Evolutionary conservation across 2,797 vertebrate genomes (phyloP), one percentile per base, ranked within the genome.

Genomic region (Cossypha caffra): DNA sequence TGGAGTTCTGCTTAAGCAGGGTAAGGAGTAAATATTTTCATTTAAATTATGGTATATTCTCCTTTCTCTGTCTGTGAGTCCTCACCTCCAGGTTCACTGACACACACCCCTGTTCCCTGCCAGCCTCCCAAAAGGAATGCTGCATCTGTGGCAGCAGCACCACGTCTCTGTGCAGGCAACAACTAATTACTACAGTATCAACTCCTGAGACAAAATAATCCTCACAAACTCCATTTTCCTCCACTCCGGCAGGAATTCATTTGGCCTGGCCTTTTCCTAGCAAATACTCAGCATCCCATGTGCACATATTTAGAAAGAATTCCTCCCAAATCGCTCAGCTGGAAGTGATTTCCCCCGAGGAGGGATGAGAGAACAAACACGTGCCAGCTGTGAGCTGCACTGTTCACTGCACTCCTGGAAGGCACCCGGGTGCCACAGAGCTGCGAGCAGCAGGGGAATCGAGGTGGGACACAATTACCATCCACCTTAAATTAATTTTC

Each of bases 341-440:
- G 71, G 25, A 78, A 76, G 55, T 10, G 2, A 73, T 93, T 89
- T 93, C 76, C 93, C 86, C 80, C 0, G 11, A 69, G 92, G 77
- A 71, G 59, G 45, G 37, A 66, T 7, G 45, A 62, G 58, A 78
- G 80, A 93, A 42, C 37, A 59, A 86, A 79, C 72, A 23, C 18
- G 14, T 61, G 86, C 77, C 95, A 95, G 92, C 89, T 95, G 87
- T 2, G 3, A 80, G 77, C 68, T 19, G 11, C 57, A 4, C 85
- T 50, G 37, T 5, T 94, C 90, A 7, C 42, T 58, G 72, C 80
- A 4, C 86, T 95, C 88, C 90, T 87, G 83, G 80, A 79, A 79
- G 90, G 74, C 57, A 13, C 38, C 26, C 7, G 5, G 87, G 50
- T 5, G 15, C 58, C 9, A 25, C 2, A 1, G 40, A 40, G 73